A percentile compares a stretch with the other conserved stretches of the same genome.
Conservation (phyloP, 2,888 invertebrate species). For the Troides helena region DNA sequence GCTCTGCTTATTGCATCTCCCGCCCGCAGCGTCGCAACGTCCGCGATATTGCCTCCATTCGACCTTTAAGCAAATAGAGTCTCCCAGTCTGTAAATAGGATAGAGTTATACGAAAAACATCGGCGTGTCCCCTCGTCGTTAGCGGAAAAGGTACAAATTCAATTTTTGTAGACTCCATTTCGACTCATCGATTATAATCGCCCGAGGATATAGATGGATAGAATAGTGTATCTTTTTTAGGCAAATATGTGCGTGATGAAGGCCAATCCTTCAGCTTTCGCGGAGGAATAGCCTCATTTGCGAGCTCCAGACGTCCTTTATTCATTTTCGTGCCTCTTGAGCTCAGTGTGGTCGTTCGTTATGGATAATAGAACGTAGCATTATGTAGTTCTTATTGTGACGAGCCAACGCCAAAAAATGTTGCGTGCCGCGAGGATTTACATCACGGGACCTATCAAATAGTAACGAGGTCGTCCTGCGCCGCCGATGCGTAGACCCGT, state of each 20-base stretch:
- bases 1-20: conserved; percentile 78
- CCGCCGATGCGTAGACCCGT: conserved; percentile 54
- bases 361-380: conserved; percentile 59
- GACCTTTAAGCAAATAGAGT: conserved; percentile 79
- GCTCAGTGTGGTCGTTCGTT: conserved; percentile 47
- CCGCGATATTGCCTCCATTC: conserved; percentile 78
- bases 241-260: conserved; percentile 71
- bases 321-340: conserved; percentile 64
- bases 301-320: conserved; percentile 55
- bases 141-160: conserved; percentile 60
- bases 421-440: conserved; percentile 75
- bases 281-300: conserved; percentile 64
- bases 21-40: conserved; percentile 73
- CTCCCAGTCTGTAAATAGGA: conserved; percentile 74
- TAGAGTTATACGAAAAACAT: conserved; percentile 71
- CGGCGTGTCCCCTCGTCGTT: conserved; percentile 56
- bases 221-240: conserved; percentile 38
- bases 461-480: conserved; percentile 72
- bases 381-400: conserved; percentile 72
- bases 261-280: conserved; percentile 66
- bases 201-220: conserved; percentile 38
- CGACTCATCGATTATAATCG: conserved; percentile 53
- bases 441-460: conserved; percentile 75
- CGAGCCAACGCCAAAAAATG: conserved; percentile 71
- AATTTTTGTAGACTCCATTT: conserved; percentile 59